Evolutionary conservation across 2,113 vertebrate genomes (phyloP), one percentile per base, ranked within the genome.

Genomic region (Crocuta crocuta): DNA sequence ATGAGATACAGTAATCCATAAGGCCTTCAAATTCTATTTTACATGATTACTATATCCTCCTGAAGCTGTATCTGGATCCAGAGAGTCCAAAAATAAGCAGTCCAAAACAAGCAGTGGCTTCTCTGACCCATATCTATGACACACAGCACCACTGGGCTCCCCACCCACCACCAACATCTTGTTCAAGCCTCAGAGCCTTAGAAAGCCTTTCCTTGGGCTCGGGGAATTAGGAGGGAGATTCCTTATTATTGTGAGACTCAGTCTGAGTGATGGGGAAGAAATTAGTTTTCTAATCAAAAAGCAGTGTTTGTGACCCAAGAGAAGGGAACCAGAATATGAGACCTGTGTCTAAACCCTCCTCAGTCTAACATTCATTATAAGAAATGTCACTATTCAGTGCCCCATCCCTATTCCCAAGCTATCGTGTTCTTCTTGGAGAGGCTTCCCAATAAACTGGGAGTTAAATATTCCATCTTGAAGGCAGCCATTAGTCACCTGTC

Each of bases 221-320:
- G 79, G 80, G 61, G 48, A 95, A 86, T 94, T 95, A 79, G 87
- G 90, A 97, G 92, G 3, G 11, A 95, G 63, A 92, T 88, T 93
- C 11, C 3, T 96, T 94, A 66, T 92, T 86, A 89, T n/a, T 87
- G 73, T 95, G 58, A 89, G 73, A 93, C 35, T 96, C 87, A 78
- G 17, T 84, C 74, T 95, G 87, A 91, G 71, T 84, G 66, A 97
- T 90, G 17, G 45, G 33, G n/a, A 26, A 50, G 28, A 97, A 93
- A 96, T 92, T 86, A 87, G 24, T 23, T 86, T 96, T 98, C 96
- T 96, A 91, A 96, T 97, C 82, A 94, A 96, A 93, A 95, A 26
- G 66, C 33, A 92, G 10, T 28, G 28, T 23, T 76, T 81, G 9
- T 71, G 58, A 89, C 87, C 73, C 97, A 85, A 97, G 84, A 96